These are phyloP conservation scores for Phyto melanocephala DNA, from an alignment of 2,888 invertebrate genomes.

Conservation along the genomic window DNA sequence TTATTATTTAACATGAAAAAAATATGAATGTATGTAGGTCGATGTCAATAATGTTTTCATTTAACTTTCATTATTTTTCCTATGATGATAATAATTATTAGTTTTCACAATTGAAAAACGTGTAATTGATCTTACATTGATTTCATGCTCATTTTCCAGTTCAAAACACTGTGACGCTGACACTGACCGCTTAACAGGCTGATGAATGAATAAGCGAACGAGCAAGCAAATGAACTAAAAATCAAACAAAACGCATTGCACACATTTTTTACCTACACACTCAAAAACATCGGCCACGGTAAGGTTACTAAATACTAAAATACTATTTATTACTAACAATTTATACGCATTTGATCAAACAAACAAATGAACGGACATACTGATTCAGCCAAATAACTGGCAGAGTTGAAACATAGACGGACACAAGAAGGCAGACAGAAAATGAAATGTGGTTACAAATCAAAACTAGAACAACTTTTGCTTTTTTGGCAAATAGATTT, in stretches of 20 bases:
- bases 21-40: no score
- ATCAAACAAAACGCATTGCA: slow-evolving; percentile 52
- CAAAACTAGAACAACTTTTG: slow-evolving; percentile 65
- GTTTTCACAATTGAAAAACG: slow-evolving; percentile 11
- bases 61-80: neutral
- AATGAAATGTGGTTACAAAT: slow-evolving; percentile 42
- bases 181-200: slow-evolving; percentile 62
- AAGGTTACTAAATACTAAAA: slow-evolving; percentile 45
- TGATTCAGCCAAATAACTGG: slow-evolving; percentile 17
- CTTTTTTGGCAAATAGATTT: slow-evolving; percentile 58
- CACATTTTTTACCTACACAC: slow-evolving; percentile 48
- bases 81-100: slow-evolving; percentile 4
- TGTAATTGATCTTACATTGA: slow-evolving; percentile 50
- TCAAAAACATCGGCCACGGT: slow-evolving; percentile 25
- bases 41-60: neutral
- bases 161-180: slow-evolving; percentile 62
- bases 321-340: slow-evolving; percentile 33
- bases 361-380: slow-evolving; percentile 19
- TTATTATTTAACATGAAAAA: neutral
- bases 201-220: slow-evolving; percentile 44
- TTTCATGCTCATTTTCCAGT: slow-evolving; percentile 60
- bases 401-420: no score
- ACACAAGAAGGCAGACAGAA: no score
- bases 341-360: slow-evolving; percentile 40
- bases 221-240: slow-evolving; percentile 13